Evolutionary conservation across 2,113 vertebrate species (phyloP), one percentile per base, ranked within the genome.

Genomic region (Thunnus thynnus): DNA sequence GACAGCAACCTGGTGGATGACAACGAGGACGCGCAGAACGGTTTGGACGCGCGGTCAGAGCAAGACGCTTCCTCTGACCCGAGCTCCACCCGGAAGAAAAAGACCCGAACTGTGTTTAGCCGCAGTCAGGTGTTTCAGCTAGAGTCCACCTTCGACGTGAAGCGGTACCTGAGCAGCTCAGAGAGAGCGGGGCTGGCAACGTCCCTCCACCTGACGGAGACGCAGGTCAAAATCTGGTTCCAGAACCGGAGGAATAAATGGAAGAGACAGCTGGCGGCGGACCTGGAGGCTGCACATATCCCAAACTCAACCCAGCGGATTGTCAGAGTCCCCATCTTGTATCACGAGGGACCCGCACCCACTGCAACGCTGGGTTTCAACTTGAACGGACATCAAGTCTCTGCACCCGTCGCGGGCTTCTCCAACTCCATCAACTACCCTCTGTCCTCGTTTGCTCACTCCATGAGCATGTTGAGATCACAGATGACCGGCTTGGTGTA

Each of bases 141-240:
- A 46, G 97, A 98, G 87, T 97, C 96, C 61, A 97, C 96, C 5
- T 98, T 97, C 80, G 97, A 97, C 88, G 72, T 96, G 87, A 97
- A 97, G 63, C 94, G 97, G 46, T 97, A 97, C 88, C 93, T 97
- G 85, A 97, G 96, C 94, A 97, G 96, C 90, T 95, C 96, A 0
- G 97, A 97, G 83, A 92, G 96, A 46, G 96, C 97, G 0, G 96
- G 96, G 0, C 91, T 97, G 66, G 96, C 97, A 0, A 95, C 95
- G 18, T 95, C 96, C 0, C 94, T 97, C 13, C 96, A 96, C 72
- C 94, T 97, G 86, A 97, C 97, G 4, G 97, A 97, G 94, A 97
- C 97, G 0, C 97, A 97, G 93, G 97, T 98, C 27, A 98, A 98
- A 84, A 97, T 97, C 91, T 98, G 97, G 96, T 97, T 97, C 86